Evolutionary conservation across 2,113 vertebrate species (phyloP).

Genomic region (Oenanthe oenanthe): DNA sequence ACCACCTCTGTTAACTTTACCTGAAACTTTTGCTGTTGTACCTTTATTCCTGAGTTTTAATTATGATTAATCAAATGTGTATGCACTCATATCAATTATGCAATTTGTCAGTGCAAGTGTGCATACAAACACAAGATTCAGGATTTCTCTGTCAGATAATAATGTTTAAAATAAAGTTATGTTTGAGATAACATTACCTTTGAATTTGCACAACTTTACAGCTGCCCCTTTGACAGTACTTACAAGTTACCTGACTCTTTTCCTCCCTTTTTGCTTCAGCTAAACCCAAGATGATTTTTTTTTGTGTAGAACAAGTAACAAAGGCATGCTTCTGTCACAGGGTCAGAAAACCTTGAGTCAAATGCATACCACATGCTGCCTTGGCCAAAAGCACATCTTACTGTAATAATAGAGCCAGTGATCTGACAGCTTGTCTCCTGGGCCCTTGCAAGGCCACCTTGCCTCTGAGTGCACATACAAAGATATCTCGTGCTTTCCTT

Average conservation of each 20-base stretch:
- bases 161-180: neutral
- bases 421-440: neutral
- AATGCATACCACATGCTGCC: accelerated
- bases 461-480: neutral
- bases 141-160: neutral
- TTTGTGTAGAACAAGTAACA: neutral
- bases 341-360: neutral
- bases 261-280: neutral
- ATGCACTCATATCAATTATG: neutral
- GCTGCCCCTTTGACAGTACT: neutral
- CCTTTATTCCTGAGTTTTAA: neutral
- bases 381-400: neutral
- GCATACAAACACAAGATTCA: neutral
- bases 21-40: neutral
- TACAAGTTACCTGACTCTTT: neutral
- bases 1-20: neutral
- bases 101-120: neutral
- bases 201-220: neutral
- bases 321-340: neutral
- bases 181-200: neutral
- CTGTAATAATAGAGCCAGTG: neutral
- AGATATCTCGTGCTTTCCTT: neutral
- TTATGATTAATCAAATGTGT: neutral
- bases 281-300: neutral
- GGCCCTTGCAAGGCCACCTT: neutral